These are phyloP conservation scores for Oceanodroma leucorhoa DNA, from an alignment of 2,797 vertebrate genomes.

Conservation along the genomic window DNA sequence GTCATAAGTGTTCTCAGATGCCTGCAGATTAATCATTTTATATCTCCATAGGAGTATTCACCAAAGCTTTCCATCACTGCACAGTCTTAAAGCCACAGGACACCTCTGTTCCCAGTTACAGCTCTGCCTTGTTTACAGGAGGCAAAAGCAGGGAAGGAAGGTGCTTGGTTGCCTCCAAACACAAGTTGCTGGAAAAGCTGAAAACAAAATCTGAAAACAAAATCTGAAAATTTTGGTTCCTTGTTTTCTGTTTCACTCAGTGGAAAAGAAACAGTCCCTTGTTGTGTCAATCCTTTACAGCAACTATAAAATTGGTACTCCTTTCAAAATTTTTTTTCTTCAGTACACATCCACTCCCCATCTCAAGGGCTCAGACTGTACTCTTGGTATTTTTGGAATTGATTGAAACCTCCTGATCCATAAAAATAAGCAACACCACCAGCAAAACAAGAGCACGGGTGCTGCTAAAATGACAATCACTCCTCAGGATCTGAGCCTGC, in stretches of 20 bases:
- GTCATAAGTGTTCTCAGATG: not conserved
- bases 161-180: not conserved
- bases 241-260: not conserved
- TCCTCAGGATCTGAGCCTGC: not conserved
- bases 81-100: not conserved
- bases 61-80: not conserved
- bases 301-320: not conserved
- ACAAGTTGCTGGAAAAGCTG: not conserved
- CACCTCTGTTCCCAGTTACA: not conserved
- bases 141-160: not conserved
- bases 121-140: not conserved
- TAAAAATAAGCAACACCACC: not conserved
- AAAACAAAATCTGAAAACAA: not conserved
- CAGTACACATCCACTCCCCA: not conserved
- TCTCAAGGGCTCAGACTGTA: not conserved
- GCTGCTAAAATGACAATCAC: not conserved
- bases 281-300: not conserved
- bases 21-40: slow-evolving; percentile 9
- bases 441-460: not conserved
- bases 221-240: not conserved
- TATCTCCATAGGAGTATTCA: not conserved
- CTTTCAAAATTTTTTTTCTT: not conserved
- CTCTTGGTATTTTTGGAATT: not conserved
- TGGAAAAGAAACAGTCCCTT: not conserved
- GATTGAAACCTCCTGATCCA: not conserved